Percentiles rank a stretch among this genome's conserved stretches.
Conservation (phyloP, 2,888 invertebrate species). For the Callosobruchus maculatus region DNA sequence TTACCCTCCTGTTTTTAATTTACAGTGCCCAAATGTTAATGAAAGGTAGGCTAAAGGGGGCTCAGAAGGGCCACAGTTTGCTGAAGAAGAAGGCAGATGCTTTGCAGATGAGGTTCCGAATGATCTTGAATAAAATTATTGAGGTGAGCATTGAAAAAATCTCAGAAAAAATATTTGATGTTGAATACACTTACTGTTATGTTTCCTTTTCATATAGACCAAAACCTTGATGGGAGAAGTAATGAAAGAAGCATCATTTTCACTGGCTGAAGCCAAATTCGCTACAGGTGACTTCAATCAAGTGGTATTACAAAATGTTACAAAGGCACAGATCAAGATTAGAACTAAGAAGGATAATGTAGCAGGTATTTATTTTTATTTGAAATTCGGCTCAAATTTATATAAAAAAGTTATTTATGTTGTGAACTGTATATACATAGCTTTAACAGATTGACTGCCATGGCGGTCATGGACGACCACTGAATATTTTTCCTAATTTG, state of each 20-base stretch:
- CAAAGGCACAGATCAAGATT: constrained; percentile 96
- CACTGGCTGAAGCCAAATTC: constrained; percentile 97
- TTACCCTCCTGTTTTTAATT: constrained; percentile 37
- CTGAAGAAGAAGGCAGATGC: constrained; percentile 99
- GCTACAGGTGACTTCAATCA: constrained; percentile 95
- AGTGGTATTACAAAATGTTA: constrained; percentile 96
- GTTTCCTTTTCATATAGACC: constrained; percentile 59
- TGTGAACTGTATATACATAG: too few relatives aligned
- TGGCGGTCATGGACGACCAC: too few relatives aligned
- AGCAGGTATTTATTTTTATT: constrained; percentile 53
- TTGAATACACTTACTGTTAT: neutral
- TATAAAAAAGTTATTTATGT: too few relatives aligned
- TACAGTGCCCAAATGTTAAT: constrained; percentile 95
- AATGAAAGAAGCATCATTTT: constrained; percentile 99
- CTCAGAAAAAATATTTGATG: neutral
- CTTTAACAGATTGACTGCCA: too few relatives aligned
- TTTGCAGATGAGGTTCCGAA: constrained; percentile 93
- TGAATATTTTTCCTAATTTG: too few relatives aligned
- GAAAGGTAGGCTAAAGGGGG: constrained; percentile 94
- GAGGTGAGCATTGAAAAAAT: constrained; percentile 64
- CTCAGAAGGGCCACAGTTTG: constrained; percentile 97
- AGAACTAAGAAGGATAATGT: constrained; percentile 98
- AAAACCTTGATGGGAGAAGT: constrained; percentile 98
- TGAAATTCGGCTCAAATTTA: too few relatives aligned
- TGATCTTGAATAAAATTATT: constrained; percentile 96